Percentiles rank a stretch among this genome's conserved stretches.
These are phyloP conservation scores for Erpornis zantholeuca DNA, from an alignment of 2,113 vertebrate species.

Conservation along the genomic window DNA sequence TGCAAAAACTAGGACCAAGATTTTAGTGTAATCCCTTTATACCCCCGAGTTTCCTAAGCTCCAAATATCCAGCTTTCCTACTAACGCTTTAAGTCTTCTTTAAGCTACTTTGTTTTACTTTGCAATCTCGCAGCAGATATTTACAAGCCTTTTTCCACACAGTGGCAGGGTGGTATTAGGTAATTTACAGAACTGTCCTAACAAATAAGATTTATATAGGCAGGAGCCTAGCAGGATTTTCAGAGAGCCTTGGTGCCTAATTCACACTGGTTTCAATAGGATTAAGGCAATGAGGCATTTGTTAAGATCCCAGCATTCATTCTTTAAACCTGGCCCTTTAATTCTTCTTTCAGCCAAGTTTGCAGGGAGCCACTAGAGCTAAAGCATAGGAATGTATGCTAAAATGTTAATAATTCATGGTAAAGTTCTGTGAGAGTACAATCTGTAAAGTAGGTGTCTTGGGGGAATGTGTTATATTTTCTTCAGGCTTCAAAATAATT, in stretches of 20 bases:
- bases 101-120: constrained; percentile 41
- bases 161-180: background rate
- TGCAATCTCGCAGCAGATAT: background rate
- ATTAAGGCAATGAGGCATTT: constrained; percentile 29
- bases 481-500: constrained; percentile 8
- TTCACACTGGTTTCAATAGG: background rate
- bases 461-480: background rate
- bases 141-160: constrained; percentile 3
- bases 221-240: constrained; percentile 1
- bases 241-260: background rate
- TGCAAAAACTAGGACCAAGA: background rate
- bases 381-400: background rate
- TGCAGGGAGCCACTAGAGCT: background rate
- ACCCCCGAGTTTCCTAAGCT: background rate
- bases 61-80: background rate
- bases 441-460: background rate
- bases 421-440: background rate
- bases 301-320: background rate
- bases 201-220: constrained; percentile 25
- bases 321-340: background rate
- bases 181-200: constrained; percentile 19
- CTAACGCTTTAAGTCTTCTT: background rate
- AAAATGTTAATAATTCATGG: background rate
- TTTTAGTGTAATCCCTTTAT: constrained; percentile 35
- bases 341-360: background rate